Evolutionary conservation across 2,113 vertebrate species (phyloP).

Genomic region (Misgurnus anguillicaudatus): DNA sequence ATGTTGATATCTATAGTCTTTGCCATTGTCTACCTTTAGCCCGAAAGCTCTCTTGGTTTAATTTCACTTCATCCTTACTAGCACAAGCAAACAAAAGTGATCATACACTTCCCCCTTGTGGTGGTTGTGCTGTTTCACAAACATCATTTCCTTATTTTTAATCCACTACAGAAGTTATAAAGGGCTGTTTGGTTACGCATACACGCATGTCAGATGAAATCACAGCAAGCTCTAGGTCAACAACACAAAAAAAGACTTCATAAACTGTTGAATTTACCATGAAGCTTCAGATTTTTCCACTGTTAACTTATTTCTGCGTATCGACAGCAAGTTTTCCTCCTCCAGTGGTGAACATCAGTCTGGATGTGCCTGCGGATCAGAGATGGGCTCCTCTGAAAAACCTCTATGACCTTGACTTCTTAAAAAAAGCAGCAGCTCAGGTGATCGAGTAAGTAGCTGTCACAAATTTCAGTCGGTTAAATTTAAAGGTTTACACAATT

Average conservation of each 20-base stretch:
- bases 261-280: not conserved
- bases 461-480: no score
- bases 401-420: constrained; percentile 59
- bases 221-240: not conserved
- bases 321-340: constrained; percentile 49
- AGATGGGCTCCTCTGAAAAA: constrained; percentile 67
- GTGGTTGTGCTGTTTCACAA: not conserved
- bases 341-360: constrained; percentile 67
- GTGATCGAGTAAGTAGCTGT: constrained; percentile 73
- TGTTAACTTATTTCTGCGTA: constrained; percentile 1
- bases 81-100: not conserved
- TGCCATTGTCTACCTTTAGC: no score
- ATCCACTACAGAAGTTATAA: not conserved
- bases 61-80: not conserved
- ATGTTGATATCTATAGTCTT: no score
- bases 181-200: not conserved
- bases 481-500: no score
- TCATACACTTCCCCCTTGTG: not conserved
- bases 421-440: constrained; percentile 62
- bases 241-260: not conserved
- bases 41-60: not conserved
- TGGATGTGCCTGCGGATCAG: constrained; percentile 64
- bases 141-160: constrained; percentile 11
- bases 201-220: not conserved
- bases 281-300: not conserved